phyloP scores from a whole-genome alignment of 2,888 invertebrate genomes.

The Cheilosia soror region DNA sequence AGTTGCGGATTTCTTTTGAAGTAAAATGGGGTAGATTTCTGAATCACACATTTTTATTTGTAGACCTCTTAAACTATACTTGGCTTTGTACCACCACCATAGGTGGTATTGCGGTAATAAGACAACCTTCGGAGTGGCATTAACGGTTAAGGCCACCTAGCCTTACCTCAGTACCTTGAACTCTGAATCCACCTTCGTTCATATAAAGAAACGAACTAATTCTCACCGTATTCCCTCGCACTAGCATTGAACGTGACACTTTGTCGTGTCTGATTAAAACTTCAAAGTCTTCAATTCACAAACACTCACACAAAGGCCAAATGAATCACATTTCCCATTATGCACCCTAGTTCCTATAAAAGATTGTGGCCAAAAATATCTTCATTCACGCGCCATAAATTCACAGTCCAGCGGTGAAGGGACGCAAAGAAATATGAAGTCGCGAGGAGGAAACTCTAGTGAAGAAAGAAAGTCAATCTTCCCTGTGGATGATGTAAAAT shows the following conservation, averaged over 20 bases:
- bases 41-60: background rate
- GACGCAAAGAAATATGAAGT: background rate
- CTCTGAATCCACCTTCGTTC: background rate
- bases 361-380: conserved; percentile 52
- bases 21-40: background rate
- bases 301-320: conserved; percentile 20
- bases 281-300: conserved; percentile 7
- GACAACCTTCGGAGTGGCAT: too few relatives aligned
- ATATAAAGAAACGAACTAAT: background rate
- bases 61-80: too few relatives aligned
- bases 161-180: background rate
- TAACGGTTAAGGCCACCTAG: too few relatives aligned
- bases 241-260: conserved; percentile 15
- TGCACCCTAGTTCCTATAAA: conserved; percentile 28
- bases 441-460: background rate
- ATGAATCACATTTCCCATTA: background rate
- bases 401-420: conserved; percentile 7
- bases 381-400: conserved; percentile 56
- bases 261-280: conserved; percentile 14
- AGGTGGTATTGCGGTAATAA: too few relatives aligned
- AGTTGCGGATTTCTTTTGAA: conserved; percentile 17
- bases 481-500: conserved; percentile 11
- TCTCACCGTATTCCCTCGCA: too few relatives aligned
- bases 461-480: conserved; percentile 16
- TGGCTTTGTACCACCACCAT: too few relatives aligned